These are phyloP conservation scores for Phylloscopus trochiloides DNA, from an alignment of 2,113 vertebrate species.

Conservation along the genomic window DNA sequence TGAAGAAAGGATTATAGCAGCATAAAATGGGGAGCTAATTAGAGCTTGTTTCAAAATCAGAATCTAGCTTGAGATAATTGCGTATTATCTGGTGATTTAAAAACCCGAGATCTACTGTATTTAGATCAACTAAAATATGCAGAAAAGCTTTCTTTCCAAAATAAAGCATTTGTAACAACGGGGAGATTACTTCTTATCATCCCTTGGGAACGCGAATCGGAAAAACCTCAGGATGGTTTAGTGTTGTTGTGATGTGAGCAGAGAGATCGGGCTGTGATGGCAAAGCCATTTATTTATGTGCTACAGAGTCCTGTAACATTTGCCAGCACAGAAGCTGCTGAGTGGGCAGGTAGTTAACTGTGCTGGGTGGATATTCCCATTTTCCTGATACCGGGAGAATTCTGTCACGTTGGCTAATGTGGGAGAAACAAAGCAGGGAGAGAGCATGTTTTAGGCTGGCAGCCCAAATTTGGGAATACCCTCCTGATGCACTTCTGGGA, in stretches of 20 bases:
- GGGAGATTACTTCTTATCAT: constrained; percentile 61
- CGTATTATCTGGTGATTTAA: constrained; percentile 44
- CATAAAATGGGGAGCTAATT: constrained; percentile 62
- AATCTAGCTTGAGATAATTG: constrained; percentile 51
- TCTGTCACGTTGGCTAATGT: neutral
- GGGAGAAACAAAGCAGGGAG: neutral
- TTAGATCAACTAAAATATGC: constrained; percentile 66
- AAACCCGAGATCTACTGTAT: constrained; percentile 62
- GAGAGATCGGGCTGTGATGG: neutral
- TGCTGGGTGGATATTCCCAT: neutral
- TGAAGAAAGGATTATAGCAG: constrained; percentile 61
- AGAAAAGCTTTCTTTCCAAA: constrained; percentile 61
- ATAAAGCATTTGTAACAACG: constrained; percentile 46
- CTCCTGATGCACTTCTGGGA: accelerated
- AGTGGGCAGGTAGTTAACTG: neutral
- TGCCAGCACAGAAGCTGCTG: neutral
- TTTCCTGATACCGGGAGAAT: neutral
- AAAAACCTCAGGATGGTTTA: neutral
- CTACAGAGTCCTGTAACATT: neutral
- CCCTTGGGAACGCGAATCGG: constrained; percentile 21
- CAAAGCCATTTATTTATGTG: neutral
- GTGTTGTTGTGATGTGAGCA: neutral
- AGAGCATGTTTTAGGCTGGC: neutral
- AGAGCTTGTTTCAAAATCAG: constrained; percentile 59
- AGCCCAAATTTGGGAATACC: neutral